phyloP scores from a whole-genome alignment of 2,113 vertebrate genomes.

The Aegithalos caudatus region DNA sequence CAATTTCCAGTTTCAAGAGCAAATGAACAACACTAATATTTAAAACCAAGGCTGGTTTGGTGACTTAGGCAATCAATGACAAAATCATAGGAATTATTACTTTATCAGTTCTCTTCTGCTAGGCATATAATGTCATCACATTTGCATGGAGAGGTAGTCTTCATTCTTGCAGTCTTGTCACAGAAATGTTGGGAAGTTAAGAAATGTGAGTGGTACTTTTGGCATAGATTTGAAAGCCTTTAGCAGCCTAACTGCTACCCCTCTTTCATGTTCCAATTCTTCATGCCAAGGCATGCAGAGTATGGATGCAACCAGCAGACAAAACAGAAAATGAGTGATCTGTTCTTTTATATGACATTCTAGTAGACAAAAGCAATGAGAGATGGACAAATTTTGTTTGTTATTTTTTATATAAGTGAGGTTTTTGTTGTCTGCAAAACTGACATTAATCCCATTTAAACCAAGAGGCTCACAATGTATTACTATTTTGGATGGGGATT shows the following conservation, averaged over 20 bases:
- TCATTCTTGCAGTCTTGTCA: background rate
- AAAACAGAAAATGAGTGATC: background rate
- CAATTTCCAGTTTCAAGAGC: background rate
- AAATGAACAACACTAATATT: background rate
- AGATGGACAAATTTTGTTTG: background rate
- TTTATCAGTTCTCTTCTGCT: background rate
- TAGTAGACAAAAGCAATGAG: background rate
- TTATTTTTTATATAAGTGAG: background rate
- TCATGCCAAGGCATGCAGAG: background rate
- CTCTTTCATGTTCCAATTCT: background rate
- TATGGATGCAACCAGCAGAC: background rate
- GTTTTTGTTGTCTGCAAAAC: background rate
- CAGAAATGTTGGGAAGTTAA: rapidly evolving
- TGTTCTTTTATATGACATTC: background rate
- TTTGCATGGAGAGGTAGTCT: background rate
- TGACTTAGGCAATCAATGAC: background rate
- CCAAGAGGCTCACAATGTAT: background rate
- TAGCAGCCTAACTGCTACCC: background rate
- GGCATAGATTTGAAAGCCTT: background rate
- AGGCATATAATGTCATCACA: background rate
- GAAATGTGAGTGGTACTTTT: background rate
- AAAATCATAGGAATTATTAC: background rate
- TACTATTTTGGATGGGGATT: background rate
- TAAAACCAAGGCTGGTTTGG: background rate
- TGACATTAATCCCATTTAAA: background rate